phyloP scores from a whole-genome alignment of 2,797 vertebrate genomes.

The Enteromius argenteus region DNA sequence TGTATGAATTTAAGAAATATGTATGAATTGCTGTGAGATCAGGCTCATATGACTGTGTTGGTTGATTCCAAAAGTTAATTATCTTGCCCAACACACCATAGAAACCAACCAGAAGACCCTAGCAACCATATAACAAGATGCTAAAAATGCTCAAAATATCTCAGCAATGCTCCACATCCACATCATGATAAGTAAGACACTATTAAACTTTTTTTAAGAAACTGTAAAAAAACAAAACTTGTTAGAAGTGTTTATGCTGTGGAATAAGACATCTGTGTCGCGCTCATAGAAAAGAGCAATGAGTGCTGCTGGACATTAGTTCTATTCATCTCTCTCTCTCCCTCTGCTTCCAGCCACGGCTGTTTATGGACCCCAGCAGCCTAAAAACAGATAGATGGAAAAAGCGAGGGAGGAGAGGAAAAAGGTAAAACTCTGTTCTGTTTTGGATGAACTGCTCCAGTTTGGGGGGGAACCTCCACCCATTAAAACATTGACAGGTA shows the following conservation, averaged over 20 bases:
- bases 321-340: constrained; percentile 44
- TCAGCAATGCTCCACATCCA: not conserved
- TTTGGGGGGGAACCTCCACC: not conserved
- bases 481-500: constrained; percentile 8
- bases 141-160: not conserved
- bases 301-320: constrained; percentile 42
- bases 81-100: not conserved
- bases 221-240: not conserved
- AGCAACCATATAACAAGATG: not conserved
- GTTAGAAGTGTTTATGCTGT: not conserved
- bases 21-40: too few relatives aligned
- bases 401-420: constrained; percentile 10
- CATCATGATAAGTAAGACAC: not conserved
- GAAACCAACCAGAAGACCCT: too few relatives aligned
- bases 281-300: not conserved
- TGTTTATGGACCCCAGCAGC: constrained; percentile 45
- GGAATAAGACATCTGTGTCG: not conserved
- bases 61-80: not conserved
- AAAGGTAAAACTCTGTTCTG: constrained; percentile 6
- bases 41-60: too few relatives aligned
- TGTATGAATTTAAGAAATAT: too few relatives aligned
- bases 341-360: constrained; percentile 21
- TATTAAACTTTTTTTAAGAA: not conserved
- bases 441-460: not conserved
- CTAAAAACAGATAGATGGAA: constrained; percentile 44